These are phyloP conservation scores for Philaenus spumarius DNA, from an alignment of 1,140 invertebrate species.

Conservation along the genomic window DNA sequence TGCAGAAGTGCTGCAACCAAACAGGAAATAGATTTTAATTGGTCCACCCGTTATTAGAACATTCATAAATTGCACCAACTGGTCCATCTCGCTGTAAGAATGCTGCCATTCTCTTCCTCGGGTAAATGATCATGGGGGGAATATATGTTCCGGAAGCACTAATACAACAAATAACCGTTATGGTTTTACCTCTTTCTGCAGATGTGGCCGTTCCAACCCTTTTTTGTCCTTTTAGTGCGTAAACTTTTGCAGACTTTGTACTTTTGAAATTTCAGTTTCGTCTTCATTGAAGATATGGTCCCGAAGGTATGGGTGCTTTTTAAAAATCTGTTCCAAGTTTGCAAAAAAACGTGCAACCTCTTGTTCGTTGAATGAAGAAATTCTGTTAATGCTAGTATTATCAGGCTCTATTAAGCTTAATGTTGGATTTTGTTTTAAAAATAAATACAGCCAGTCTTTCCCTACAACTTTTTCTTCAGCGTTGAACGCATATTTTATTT, in stretches of 20 bases:
- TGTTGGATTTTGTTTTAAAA: no score
- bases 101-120: constrained; percentile 26
- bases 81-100: constrained; percentile 34
- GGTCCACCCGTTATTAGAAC: constrained; percentile 34
- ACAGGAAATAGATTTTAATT: constrained; percentile 34
- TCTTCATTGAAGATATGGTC: constrained; percentile 36
- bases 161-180: constrained; percentile 29
- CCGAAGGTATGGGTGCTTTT: no score
- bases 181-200: no score
- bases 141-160: no score
- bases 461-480: no score
- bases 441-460: no score
- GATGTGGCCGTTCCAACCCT: no score
- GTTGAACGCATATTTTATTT: no score
- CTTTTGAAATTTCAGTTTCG: constrained; percentile 37
- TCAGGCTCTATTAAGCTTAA: constrained; percentile 24
- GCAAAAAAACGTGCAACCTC: no score
- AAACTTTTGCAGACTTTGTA: no score
- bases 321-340: neutral
- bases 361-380: no score
- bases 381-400: constrained; percentile 27
- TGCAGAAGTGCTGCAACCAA: constrained; percentile 32
- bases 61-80: constrained; percentile 30
- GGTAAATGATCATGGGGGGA: constrained; percentile 40
- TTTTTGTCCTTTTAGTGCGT: constrained; percentile 29